phyloP scores from a whole-genome alignment of 1,140 invertebrate species.

The Megalopta genalis region DNA sequence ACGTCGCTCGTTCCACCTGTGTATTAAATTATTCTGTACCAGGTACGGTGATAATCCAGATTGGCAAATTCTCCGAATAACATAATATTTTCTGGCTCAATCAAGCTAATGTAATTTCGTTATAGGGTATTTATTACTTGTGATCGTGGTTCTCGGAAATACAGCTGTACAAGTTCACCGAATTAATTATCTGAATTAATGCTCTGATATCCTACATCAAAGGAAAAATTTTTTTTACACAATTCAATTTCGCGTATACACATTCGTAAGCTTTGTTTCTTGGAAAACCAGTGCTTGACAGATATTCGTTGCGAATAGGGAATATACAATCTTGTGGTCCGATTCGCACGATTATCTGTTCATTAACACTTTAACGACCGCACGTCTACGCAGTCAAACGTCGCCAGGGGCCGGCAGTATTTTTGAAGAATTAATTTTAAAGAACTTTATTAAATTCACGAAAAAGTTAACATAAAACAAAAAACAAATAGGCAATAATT shows the following conservation, averaged over 20 bases:
- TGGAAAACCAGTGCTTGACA: background rate
- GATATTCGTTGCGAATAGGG: background rate
- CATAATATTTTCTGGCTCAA: too few species aligned
- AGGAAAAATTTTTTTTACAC: background rate
- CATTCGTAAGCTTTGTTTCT: background rate
- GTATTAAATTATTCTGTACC: background rate
- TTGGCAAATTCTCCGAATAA: too few species aligned
- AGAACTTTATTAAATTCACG: too few species aligned
- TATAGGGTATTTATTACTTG: background rate
- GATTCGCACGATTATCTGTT: background rate
- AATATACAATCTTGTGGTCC: background rate
- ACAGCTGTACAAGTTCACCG: background rate
- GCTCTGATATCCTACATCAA: background rate
- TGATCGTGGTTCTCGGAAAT: constrained; percentile 4
- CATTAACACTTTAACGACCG: too few species aligned
- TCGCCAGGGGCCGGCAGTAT: too few species aligned
- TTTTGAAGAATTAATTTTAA: too few species aligned
- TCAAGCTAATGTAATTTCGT: background rate
- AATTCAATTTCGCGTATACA: constrained; percentile 27
- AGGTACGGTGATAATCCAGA: too few species aligned
- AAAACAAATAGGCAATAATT: too few species aligned
- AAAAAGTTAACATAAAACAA: too few species aligned
- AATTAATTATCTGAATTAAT: constrained; percentile 48
- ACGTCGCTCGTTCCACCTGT: background rate
- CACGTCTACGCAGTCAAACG: too few species aligned